A percentile compares a stretch with the other conserved stretches of the same genome.
Evolutionary conservation across 1,140 invertebrate genomes (phyloP).

Genomic region (Drosophila tristis): DNA sequence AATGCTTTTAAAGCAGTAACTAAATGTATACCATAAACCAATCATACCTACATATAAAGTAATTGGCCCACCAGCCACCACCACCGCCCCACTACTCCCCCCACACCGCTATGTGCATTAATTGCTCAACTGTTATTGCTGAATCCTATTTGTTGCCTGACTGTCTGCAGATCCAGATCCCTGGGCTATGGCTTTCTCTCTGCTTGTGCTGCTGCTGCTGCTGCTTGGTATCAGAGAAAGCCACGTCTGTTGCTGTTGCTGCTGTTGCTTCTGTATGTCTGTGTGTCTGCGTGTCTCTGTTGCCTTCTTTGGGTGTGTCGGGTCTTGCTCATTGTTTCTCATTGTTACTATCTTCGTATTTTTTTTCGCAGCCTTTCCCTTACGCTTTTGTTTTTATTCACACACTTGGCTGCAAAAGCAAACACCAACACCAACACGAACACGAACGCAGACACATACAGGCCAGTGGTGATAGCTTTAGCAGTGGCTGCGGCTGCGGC

Average conservation of each 20-base stretch:
- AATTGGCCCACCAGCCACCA: background rate
- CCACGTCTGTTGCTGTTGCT: background rate
- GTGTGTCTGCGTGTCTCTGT: background rate
- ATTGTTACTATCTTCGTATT: slow-evolving; percentile 45
- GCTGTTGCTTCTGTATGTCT: background rate
- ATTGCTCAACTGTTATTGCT: slow-evolving; percentile 29
- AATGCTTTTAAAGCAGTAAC: background rate
- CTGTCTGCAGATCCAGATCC: slow-evolving; percentile 6
- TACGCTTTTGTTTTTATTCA: slow-evolving; percentile 56
- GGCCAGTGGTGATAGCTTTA: background rate
- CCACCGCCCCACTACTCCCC: background rate
- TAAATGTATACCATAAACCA: no score
- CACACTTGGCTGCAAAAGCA: slow-evolving; percentile 14
- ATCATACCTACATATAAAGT: no score
- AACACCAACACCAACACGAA: slow-evolving; percentile 8
- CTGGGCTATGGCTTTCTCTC: slow-evolving; percentile 9
- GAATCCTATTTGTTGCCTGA: slow-evolving; percentile 8
- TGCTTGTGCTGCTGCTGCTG: background rate
- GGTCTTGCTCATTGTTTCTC: slow-evolving; percentile 21
- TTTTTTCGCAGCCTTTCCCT: slow-evolving; percentile 41
- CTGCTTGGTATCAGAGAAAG: no score
- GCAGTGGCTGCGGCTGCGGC: slow-evolving; percentile 1
- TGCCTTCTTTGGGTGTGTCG: slow-evolving; percentile 43
- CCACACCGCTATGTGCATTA: slow-evolving; percentile 12
- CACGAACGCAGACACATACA: slow-evolving; percentile 6